Conservation (phyloP, 2,113 vertebrate genomes). For the Nannobrachium achirus region DNA sequence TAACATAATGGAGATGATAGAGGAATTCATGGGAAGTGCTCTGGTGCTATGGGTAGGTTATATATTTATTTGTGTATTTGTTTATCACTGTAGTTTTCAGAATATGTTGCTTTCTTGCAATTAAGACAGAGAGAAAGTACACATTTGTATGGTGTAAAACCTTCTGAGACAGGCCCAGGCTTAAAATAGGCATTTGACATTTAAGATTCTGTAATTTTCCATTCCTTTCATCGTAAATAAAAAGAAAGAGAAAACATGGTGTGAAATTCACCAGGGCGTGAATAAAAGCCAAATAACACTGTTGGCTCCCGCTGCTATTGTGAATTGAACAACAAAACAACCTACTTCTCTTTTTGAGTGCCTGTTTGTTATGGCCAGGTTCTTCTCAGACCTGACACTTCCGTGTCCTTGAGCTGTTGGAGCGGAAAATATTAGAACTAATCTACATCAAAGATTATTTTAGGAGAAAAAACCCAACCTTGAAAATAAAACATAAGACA, state of each 20-base stretch:
- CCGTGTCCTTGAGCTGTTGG: constrained; percentile 45
- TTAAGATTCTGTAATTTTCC: neutral
- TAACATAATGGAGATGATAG: constrained; percentile 75
- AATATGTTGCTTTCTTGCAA: neutral
- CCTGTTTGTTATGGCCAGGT: constrained; percentile 19
- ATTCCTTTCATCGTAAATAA: neutral
- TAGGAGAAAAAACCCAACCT: no score
- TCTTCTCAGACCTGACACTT: constrained; percentile 44
- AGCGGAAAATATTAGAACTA: constrained; percentile 27
- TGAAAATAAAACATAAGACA: no score
- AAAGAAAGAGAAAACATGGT: neutral
- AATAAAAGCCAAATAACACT: constrained; percentile 7
- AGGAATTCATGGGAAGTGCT: constrained; percentile 81
- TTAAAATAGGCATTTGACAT: no score
- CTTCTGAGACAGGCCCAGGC: no score
- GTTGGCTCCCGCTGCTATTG: constrained; percentile 8
- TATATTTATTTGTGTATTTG: constrained; percentile 50
- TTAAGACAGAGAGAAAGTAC: no score
- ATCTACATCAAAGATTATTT: no score
- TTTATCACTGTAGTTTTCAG: neutral
- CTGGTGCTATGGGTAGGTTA: constrained; percentile 83
- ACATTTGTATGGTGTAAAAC: no score
- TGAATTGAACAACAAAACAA: constrained; percentile 28
- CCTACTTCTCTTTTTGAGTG: constrained; percentile 70
- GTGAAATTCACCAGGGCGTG: no score